phyloP scores from a whole-genome alignment of 2,888 invertebrate genomes.

The Folsomia candida region DNA sequence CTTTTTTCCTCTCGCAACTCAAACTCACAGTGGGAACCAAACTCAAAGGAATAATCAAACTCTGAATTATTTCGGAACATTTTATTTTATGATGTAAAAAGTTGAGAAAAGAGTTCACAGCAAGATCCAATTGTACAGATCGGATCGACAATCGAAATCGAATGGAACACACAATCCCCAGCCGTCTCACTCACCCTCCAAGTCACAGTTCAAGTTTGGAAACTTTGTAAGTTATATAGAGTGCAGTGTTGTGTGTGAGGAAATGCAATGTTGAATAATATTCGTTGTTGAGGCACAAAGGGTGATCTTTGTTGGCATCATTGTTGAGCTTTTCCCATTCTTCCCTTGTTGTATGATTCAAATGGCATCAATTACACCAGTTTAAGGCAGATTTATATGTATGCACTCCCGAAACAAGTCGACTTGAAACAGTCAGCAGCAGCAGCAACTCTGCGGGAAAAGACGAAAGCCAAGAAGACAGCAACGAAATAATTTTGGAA shows the following conservation, averaged over 20 bases:
- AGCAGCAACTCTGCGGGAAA: no score
- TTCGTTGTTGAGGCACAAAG: background rate
- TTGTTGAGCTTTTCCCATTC: no score
- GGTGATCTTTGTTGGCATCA: background rate
- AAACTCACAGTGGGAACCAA: background rate
- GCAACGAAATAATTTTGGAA: no score
- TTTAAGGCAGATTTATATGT: background rate
- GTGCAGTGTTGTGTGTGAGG: background rate
- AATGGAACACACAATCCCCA: no score
- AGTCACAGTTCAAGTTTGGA: background rate
- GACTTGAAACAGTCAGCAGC: no score
- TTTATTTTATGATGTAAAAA: background rate
- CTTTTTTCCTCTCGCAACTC: background rate
- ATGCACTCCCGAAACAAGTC: no score
- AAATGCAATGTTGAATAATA: background rate
- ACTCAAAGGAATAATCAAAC: background rate
- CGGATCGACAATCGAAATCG: background rate
- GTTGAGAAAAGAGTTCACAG: background rate
- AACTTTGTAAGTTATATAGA: no score
- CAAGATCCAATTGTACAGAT: background rate
- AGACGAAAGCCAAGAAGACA: no score
- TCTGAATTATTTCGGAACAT: background rate
- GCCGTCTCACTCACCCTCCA: no score
- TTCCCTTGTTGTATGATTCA: background rate
- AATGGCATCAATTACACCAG: background rate